These are phyloP conservation scores for Cololabis saira DNA, from an alignment of 2,113 vertebrate species.

Conservation along the genomic window DNA sequence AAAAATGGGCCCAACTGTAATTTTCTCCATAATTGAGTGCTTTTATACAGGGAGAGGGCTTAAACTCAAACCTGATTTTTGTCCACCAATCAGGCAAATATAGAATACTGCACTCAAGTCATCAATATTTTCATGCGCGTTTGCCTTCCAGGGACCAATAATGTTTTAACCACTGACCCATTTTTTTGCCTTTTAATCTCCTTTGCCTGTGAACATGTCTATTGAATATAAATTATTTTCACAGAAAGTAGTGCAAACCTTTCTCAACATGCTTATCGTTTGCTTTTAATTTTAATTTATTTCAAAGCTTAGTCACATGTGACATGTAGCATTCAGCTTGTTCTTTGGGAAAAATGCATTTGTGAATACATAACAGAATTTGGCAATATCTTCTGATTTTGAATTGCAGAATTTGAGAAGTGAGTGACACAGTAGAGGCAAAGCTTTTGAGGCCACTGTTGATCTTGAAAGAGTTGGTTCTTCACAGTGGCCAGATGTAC, in stretches of 20 bases:
- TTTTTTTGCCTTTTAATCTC: neutral
- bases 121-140: too few species aligned
- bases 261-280: neutral
- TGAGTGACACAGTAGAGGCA: too few species aligned
- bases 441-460: too few species aligned
- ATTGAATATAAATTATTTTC: neutral
- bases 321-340: neutral
- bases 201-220: neutral
- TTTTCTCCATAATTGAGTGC: too few species aligned
- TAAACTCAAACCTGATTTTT: neutral
- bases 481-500: too few species aligned
- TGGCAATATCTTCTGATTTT: too few species aligned
- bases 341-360: neutral
- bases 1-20: too few species aligned
- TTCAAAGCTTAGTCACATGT: neutral
- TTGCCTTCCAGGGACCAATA: too few species aligned
- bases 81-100: neutral
- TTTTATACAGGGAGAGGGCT: too few species aligned
- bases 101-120: slow-evolving; percentile 16
- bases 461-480: too few species aligned
- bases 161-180: neutral
- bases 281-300: neutral
- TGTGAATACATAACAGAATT: neutral
- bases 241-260: too few species aligned
- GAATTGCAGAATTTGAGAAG: too few species aligned